Conservation (phyloP, 2,113 vertebrate species). For the Anas platyrhynchos region DNA sequence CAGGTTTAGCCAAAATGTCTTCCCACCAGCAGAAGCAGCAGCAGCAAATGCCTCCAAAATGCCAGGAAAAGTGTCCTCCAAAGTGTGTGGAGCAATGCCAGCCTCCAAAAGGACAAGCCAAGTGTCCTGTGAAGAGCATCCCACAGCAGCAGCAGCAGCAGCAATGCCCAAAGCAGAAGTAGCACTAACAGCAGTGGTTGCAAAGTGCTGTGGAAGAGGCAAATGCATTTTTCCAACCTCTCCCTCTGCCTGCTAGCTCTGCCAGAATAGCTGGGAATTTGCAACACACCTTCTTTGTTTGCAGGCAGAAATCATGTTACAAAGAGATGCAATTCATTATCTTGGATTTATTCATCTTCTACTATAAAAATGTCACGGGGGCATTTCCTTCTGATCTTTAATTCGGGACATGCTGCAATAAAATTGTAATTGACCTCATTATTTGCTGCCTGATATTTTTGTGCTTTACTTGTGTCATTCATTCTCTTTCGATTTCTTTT, state of each 20-base stretch:
- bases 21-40: conserved; percentile 63
- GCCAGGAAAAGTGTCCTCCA: conserved; percentile 22
- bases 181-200: neutral
- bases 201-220: neutral
- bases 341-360: neutral
- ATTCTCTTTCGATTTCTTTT: no score
- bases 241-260: neutral
- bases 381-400: neutral
- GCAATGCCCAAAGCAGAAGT: conserved; percentile 43
- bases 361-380: accelerated
- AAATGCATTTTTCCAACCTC: neutral
- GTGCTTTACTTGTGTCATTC: accelerated
- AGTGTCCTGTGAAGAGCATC: neutral
- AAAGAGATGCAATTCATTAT: neutral
- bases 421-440: neutral
- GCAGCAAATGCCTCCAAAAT: conserved; percentile 29
- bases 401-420: neutral
- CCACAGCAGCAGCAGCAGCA: conserved; percentile 23
- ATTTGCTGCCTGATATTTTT: neutral
- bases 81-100: neutral
- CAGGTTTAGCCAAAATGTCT: conserved; percentile 36
- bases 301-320: neutral
- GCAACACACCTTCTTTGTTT: neutral
- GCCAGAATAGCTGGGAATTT: neutral
- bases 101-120: neutral